Conservation (phyloP, 2,888 invertebrate genomes). For the Melanotus villosus region DNA sequence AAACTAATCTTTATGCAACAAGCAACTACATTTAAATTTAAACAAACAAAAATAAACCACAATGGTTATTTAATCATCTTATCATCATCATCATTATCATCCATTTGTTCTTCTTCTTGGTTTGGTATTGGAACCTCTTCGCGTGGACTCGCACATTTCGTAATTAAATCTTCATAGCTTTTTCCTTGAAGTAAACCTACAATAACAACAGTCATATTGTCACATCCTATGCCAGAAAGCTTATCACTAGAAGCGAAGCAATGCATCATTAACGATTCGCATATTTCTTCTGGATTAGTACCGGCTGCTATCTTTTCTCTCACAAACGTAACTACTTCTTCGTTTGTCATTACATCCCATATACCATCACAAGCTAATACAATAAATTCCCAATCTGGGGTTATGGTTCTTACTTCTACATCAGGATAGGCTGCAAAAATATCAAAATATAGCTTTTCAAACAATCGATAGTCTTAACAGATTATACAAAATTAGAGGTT, state of each 20-base stretch:
- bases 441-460: slow-evolving; percentile 17
- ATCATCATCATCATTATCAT: no score
- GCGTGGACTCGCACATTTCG: slow-evolving; percentile 56
- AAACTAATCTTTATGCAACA: neutral
- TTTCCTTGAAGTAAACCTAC: slow-evolving; percentile 81
- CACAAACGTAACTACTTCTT: slow-evolving; percentile 94
- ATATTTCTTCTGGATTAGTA: slow-evolving; percentile 93
- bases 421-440: slow-evolving; percentile 89
- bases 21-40: slow-evolving; percentile 7
- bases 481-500: no score
- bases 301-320: slow-evolving; percentile 85
- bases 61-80: slow-evolving; percentile 21
- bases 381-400: slow-evolving; percentile 95
- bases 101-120: neutral
- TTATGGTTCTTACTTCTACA: slow-evolving; percentile 84
- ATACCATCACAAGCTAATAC: slow-evolving; percentile 99
- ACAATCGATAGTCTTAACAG: no score
- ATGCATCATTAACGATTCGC: slow-evolving; percentile 94
- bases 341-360: slow-evolving; percentile 98
- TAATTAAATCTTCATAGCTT: slow-evolving; percentile 67
- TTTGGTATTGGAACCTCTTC: neutral
- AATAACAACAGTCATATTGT: slow-evolving; percentile 98
- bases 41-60: slow-evolving; percentile 22
- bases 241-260: slow-evolving; percentile 98
- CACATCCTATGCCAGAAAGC: slow-evolving; percentile 97